A percentile compares a stretch with the other conserved stretches of the same genome.
These are phyloP conservation scores for Erebia aethiops DNA, from an alignment of 2,888 invertebrate genomes.

Conservation along the genomic window DNA sequence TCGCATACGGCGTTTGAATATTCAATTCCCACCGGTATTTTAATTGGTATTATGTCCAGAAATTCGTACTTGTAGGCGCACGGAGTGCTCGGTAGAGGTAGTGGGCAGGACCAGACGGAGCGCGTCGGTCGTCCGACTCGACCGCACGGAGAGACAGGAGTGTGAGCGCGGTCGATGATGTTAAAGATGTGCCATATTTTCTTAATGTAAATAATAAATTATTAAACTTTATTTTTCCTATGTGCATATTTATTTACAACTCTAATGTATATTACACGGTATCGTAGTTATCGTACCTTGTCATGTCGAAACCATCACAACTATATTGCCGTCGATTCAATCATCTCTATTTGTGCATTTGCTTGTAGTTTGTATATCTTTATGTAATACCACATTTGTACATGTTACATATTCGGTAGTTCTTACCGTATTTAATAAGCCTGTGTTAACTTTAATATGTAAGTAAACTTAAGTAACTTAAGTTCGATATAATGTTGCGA, in stretches of 20 bases:
- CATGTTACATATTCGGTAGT: constrained; percentile 36
- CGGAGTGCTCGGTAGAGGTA: constrained; percentile 29
- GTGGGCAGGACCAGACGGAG: constrained; percentile 34
- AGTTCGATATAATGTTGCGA: constrained; percentile 43
- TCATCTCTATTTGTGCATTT: constrained; percentile 78
- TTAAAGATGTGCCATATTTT: constrained; percentile 82
- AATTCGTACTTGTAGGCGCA: constrained; percentile 51
- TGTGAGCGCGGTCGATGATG: constrained; percentile 65
- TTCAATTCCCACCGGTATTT: constrained; percentile 81
- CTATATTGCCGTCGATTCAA: constrained; percentile 57
- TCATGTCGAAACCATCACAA: constrained; percentile 65
- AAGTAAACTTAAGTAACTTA: constrained; percentile 43
- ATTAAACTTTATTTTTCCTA: constrained; percentile 65
- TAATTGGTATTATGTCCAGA: constrained; percentile 76
- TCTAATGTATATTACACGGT: constrained; percentile 55
- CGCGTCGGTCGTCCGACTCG: constrained; percentile 39
- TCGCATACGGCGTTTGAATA: constrained; percentile 57
- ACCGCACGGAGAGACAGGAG: constrained; percentile 36
- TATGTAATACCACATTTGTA: constrained; percentile 39
- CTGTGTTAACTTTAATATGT: constrained; percentile 43
- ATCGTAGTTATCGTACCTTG: constrained; percentile 45
- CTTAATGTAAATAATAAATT: constrained; percentile 81
- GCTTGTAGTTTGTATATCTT: constrained; percentile 66
- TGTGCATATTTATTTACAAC: constrained; percentile 79
- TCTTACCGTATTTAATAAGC: constrained; percentile 42